These are phyloP conservation scores for Thamnophis sirtalis DNA, from an alignment of 2,113 vertebrate species.

Conservation along the genomic window DNA sequence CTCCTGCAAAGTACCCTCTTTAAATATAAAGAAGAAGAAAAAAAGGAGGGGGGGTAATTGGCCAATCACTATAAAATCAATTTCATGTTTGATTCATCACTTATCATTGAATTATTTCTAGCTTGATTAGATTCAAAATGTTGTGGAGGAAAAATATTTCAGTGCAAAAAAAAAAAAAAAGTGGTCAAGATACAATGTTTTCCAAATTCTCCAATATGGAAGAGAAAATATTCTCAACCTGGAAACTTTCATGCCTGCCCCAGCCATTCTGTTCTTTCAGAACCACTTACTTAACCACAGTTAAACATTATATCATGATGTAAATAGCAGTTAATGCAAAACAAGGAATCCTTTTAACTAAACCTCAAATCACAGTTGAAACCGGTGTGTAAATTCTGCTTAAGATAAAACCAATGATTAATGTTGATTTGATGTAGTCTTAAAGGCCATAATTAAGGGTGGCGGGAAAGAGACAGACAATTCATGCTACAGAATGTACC, in stretches of 20 bases:
- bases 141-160: neutral
- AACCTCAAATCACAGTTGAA: neutral
- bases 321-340: neutral
- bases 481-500: neutral
- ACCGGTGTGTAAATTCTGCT: neutral
- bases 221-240: neutral
- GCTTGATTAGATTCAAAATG: neutral
- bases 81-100: neutral
- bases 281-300: neutral
- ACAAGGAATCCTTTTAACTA: neutral
- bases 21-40: neutral
- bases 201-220: neutral
- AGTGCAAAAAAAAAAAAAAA: neutral
- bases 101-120: neutral
- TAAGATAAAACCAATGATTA: neutral
- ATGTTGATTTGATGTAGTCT: neutral
- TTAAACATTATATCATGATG: neutral
- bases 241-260: neutral
- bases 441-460: neutral
- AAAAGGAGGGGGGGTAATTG: neutral
- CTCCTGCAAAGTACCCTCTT: neutral
- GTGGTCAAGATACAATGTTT: neutral
- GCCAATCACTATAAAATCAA: neutral
- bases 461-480: neutral
- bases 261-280: neutral